Evolutionary conservation across 2,888 invertebrate genomes (phyloP).

Genomic region (Nemotelus nigrinus): DNA sequence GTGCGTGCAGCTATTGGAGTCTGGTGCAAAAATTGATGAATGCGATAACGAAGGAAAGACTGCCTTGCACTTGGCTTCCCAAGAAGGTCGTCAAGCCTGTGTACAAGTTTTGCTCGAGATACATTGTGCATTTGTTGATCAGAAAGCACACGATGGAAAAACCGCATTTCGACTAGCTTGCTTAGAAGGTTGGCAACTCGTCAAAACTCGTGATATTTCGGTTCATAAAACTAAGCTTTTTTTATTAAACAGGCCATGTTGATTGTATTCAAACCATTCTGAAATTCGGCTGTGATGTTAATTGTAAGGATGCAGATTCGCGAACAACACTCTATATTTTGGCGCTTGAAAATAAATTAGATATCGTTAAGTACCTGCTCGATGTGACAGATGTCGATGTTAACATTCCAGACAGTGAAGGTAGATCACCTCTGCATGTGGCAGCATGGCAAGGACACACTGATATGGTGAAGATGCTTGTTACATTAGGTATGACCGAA

Average conservation of each 20-base stretch:
- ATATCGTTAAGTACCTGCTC: conserved; percentile 84
- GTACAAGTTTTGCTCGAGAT: conserved; percentile 73
- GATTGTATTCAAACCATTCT: conserved; percentile 72
- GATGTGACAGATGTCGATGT: conserved; percentile 81
- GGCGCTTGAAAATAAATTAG: conserved; percentile 85
- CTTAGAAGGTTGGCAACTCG: conserved; percentile 57
- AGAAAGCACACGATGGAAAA: conserved; percentile 89
- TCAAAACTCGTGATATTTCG: background rate
- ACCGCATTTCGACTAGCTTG: conserved; percentile 77
- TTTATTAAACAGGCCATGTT: conserved; percentile 86
- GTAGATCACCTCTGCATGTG: conserved; percentile 88
- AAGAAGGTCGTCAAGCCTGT: conserved; percentile 81
- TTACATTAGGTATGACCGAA: conserved; percentile 69
- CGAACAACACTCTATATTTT: conserved; percentile 91
- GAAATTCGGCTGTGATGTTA: conserved; percentile 81
- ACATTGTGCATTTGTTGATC: conserved; percentile 82
- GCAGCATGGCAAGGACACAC: conserved; percentile 94
- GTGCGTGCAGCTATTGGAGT: conserved; percentile 72
- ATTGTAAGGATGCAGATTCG: conserved; percentile 91
- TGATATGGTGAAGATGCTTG: conserved; percentile 88
- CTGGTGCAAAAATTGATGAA: conserved; percentile 88
- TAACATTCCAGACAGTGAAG: conserved; percentile 89
- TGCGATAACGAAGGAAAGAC: conserved; percentile 92
- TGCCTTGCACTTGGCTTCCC: conserved; percentile 86
- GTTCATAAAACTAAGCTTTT: conserved; percentile 67